Evolutionary conservation across 1,140 invertebrate genomes (phyloP), one percentile per base, ranked within the genome.

Genomic region (Drosophila navojoa): DNA sequence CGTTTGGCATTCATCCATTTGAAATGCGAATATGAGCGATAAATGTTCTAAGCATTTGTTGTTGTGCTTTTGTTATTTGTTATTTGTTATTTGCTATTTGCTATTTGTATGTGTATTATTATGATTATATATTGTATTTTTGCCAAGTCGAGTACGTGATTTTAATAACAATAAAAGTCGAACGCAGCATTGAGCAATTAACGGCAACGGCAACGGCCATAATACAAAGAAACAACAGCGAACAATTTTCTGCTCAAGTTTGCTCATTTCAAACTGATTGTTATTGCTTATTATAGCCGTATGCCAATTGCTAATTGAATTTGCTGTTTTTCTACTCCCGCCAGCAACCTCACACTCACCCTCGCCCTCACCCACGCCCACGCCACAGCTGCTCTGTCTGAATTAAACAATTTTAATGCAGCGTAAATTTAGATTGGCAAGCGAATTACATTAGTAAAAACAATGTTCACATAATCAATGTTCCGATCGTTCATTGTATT

Each of bases 161-260:
- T 87, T 82, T 87, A 87, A 87, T 87, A 86, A 86, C 82, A 86
- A 86, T 86, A 77, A 87, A 87, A 87, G 68, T 64, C 40, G 66
- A 69, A 68, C 69, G 47, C 76, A 82, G 71, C 82, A 86, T 77
- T 86, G 82, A 86, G 62, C 82, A 86, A 82, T 86, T 87, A 86
- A 77, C 54, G 63, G 42, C 62, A 53, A 57, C 58, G 19, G 19
- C 19, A 86, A 77, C 54, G 63, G 42, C 62, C 50, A 57, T 54
- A 63, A 72, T 11, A 70, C 52, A 57, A 77, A 32, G 61, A 53
- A 35, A 67, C 19, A 58, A 58, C 55, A 47, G 38, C 42, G 52
- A 57, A 38, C 60, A 57, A 72, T 76, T 71, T 45, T 71, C 75
- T 63, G 69, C 79, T 73, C 68, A 72, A 76, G 67, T 86, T 86